Evolutionary conservation across 2,797 vertebrate species (phyloP).

Genomic region (Neomorphus geoffroyi): DNA sequence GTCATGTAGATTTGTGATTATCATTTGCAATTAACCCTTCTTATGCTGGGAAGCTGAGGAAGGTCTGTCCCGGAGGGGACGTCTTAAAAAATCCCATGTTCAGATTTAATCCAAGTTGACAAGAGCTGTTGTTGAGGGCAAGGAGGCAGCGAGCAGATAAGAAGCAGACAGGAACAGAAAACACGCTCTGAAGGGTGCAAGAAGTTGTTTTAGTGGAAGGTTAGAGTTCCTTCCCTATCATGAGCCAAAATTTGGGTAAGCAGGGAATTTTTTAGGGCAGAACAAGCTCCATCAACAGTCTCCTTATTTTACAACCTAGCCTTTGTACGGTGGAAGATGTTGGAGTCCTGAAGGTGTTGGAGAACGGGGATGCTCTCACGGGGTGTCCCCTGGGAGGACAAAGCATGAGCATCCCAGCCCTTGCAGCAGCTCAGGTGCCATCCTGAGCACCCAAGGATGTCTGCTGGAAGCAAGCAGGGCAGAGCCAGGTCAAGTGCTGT

Average conservation of each 20-base stretch:
- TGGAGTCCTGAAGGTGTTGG: neutral
- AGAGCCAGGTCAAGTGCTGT: neutral
- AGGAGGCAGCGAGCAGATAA: neutral
- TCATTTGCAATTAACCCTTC: conserved; percentile 37
- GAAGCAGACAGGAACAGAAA: neutral
- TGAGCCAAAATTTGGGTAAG: neutral
- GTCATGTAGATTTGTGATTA: neutral
- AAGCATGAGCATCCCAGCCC: neutral
- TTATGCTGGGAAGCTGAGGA: neutral
- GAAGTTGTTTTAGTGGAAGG: neutral
- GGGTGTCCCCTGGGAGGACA: neutral
- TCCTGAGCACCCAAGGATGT: neutral
- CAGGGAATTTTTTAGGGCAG: neutral
- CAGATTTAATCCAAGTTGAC: conserved; percentile 51
- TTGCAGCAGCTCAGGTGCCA: rapidly evolving
- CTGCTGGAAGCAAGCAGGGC: neutral
- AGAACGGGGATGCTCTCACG: neutral
- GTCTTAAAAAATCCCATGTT: neutral
- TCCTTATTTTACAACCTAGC: neutral
- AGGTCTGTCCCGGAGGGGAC: neutral
- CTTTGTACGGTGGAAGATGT: neutral
- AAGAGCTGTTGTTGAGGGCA: conserved; percentile 6
- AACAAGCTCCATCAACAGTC: rapidly evolving
- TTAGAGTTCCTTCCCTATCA: neutral
- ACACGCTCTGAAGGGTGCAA: neutral